Conservation (phyloP, 2,888 invertebrate genomes). For the Nebria salina region DNA sequence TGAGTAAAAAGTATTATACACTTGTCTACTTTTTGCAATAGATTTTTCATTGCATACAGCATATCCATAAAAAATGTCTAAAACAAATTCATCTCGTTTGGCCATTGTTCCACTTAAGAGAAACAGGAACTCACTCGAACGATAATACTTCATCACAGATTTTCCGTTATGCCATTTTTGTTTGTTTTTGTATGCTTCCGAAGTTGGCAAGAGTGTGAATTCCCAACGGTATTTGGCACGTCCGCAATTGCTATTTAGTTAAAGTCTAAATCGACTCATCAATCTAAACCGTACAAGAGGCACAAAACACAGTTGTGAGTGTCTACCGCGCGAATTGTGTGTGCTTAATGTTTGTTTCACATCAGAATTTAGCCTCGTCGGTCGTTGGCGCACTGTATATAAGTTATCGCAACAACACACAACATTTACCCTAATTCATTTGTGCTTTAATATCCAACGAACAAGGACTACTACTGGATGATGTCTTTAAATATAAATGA, state of each 20-base stretch:
- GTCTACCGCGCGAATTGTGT: background rate
- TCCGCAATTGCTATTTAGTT: slow-evolving; percentile 18
- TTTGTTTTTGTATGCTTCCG: slow-evolving; percentile 10
- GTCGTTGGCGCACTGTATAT: background rate
- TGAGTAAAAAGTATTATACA: too few relatives aligned
- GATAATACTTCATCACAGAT: slow-evolving; percentile 1
- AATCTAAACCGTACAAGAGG: slow-evolving; percentile 13
- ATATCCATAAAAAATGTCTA: background rate
- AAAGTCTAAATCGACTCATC: slow-evolving; percentile 18
- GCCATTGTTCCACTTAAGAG: background rate
- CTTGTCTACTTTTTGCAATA: background rate
- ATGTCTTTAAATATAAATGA: background rate
- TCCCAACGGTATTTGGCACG: slow-evolving; percentile 16
- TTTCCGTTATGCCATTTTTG: background rate
- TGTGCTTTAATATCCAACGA: slow-evolving; percentile 2
- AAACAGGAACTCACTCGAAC: background rate
- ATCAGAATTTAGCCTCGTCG: slow-evolving; percentile 16
- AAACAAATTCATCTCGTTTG: background rate
- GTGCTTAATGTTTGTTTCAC: slow-evolving; percentile 21
- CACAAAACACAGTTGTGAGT: slow-evolving; percentile 6
- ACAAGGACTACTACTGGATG: background rate
- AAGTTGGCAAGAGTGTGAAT: slow-evolving; percentile 18
- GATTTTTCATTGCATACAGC: background rate
- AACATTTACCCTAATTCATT: slow-evolving; percentile 18
- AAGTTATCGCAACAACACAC: slow-evolving; percentile 10